Evolutionary conservation across 2,888 invertebrate genomes (phyloP).

Genomic region (Drosophila formosana): DNA sequence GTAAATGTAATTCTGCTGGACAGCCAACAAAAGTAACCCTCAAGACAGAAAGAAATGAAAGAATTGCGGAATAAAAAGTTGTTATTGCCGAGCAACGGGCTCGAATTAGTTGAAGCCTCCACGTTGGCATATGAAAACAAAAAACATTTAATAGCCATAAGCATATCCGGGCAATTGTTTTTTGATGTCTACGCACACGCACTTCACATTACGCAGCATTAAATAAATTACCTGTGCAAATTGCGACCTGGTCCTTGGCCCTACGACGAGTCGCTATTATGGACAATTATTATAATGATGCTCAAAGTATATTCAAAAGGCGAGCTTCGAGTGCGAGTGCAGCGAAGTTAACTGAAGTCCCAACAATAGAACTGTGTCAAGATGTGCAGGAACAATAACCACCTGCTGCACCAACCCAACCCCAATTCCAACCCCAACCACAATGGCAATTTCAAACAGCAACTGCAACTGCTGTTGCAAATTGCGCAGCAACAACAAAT

Average conservation of each 20-base stretch:
- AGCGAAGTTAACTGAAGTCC: constrained; percentile 43
- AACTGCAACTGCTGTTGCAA: constrained; percentile 1
- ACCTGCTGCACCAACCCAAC: constrained; percentile 21
- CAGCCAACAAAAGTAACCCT: background rate
- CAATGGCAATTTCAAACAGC: background rate
- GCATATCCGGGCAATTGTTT: constrained; percentile 34
- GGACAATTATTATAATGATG: constrained; percentile 74
- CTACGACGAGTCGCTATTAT: constrained; percentile 42
- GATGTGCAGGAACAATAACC: constrained; percentile 31
- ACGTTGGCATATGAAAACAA: constrained; percentile 18
- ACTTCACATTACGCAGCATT: constrained; percentile 44
- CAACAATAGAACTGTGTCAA: constrained; percentile 23
- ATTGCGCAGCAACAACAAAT: constrained; percentile 42
- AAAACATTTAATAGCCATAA: constrained; percentile 40
- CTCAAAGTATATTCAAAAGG: constrained; percentile 44
- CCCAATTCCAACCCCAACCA: background rate
- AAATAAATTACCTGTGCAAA: constrained; percentile 66
- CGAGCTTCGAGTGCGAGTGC: background rate
- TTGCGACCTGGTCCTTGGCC: constrained; percentile 29
- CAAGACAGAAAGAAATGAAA: background rate
- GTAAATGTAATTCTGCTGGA: background rate
- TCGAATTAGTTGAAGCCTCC: background rate
- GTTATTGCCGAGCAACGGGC: background rate
- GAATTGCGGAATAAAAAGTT: background rate
- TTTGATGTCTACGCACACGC: constrained; percentile 50